Conservation (phyloP, 2,797 vertebrate species). For the Neoniphon sammara region DNA sequence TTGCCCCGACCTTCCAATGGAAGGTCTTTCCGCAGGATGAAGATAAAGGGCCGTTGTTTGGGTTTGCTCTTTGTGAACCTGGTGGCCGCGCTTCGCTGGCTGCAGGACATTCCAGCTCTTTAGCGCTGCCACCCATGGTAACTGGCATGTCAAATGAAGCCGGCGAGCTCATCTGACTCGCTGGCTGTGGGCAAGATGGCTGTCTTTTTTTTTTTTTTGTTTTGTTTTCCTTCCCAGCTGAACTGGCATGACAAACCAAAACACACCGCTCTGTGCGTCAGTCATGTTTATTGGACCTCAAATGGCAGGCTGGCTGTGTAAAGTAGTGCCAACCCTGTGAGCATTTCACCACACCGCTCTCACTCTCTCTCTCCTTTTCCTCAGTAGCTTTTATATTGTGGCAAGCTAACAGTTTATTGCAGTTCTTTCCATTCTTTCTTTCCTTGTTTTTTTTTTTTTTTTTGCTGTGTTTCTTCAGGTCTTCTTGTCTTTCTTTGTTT, state of each 20-base stretch:
- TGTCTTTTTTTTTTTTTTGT: conserved; percentile 9
- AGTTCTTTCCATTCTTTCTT: background rate
- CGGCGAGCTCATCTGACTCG: background rate
- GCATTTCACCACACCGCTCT: background rate
- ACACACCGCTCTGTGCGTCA: conserved; percentile 16
- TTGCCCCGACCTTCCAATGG: conserved; percentile 17
- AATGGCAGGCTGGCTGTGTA: background rate
- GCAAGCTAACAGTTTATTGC: background rate
- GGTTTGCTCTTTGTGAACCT: too few relatives aligned
- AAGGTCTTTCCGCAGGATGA: background rate
- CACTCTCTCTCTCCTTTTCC: background rate
- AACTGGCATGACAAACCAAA: background rate
- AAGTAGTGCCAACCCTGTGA: conserved; percentile 16
- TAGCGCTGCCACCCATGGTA: conserved; percentile 35
- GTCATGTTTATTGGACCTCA: conserved; percentile 20
- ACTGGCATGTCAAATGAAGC: conserved; percentile 34
- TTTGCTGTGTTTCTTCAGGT: background rate
- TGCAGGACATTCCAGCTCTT: conserved; percentile 37
- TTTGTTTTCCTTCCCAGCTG: background rate
- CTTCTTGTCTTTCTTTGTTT: background rate
- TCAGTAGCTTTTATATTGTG: too few relatives aligned
- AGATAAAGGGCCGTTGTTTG: conserved; percentile 28
- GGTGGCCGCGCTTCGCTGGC: conserved; percentile 15
- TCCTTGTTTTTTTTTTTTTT: background rate
- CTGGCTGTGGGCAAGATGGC: conserved; percentile 10